Evolutionary conservation across 1,140 invertebrate genomes (phyloP), one percentile per base, ranked within the genome.

Genomic region (Homalodisca vitripennis): DNA sequence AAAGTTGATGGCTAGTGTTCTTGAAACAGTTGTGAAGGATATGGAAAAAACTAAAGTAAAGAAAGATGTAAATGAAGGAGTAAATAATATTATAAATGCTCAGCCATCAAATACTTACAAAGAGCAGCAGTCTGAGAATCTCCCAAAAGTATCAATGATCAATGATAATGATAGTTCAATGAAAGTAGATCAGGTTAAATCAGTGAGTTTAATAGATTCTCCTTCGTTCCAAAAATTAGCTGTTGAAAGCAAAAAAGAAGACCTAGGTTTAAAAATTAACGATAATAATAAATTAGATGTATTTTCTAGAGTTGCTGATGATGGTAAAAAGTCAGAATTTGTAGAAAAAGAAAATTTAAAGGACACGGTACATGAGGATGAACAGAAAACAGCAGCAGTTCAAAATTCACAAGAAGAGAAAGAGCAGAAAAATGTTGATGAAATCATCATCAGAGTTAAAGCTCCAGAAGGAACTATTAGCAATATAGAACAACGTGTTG

Each of bases 41-140:
- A 64, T 64, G n/a, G 62, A 46, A 2, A 64, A 64, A 34, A 64
- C 29, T 17, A 64, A 64, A 27, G 62, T 32, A 20, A 64, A 64
- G 20, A 64, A 32, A 34, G 62, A 64, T 20, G 22, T 64, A 6
- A 3, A 6, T 60, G 55, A 14, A n/a, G 62, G 34, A 12, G 10
- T 55, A 55, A 55, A 55, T 20, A 10, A 55, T 20, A 22, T 12
- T 12, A 20, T 10, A 55, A 55, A 22, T 55, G 24, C 51, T 55
- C 6, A 20, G 34, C 6, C 17, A 41, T 6, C 17, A 41, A 41
- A 41, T 41, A 41, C 34, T 17, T 17, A 41, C 6, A 41, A 41
- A 10, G 17, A 41, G 17, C 6, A 41, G 6, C 34, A 41, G 34
- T 17, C 34, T 17, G 17, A 41, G 34, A 41, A 10, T 41, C 34